A percentile compares a stretch with the other conserved stretches of the same genome.
Evolutionary conservation across 2,888 invertebrate species (phyloP).

Genomic region (Diploptera punctata): DNA sequence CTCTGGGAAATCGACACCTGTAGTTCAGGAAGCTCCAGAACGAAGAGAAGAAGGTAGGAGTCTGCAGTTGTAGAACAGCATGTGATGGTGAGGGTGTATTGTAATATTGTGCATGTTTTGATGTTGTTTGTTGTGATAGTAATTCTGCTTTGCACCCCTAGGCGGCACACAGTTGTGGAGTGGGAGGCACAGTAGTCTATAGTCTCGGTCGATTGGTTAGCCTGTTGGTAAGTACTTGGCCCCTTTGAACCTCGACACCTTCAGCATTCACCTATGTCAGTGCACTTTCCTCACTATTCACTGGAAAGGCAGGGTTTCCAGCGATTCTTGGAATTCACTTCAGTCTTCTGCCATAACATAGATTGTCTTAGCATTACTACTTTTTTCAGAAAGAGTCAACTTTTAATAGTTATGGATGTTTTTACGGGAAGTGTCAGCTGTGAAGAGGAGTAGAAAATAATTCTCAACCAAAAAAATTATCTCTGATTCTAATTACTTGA

Average conservation of each 20-base stretch:
- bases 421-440: too few relatives aligned
- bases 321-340: too few relatives aligned
- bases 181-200: conserved; percentile 37
- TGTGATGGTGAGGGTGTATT: neutral
- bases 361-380: too few relatives aligned
- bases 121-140: conserved; percentile 35
- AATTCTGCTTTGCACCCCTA: conserved; percentile 43
- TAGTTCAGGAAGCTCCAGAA: neutral
- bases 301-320: too few relatives aligned
- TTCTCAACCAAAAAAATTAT: too few relatives aligned
- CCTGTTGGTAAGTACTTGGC: neutral
- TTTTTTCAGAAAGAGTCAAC: too few relatives aligned
- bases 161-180: conserved; percentile 39
- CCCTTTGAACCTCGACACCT: neutral
- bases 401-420: too few relatives aligned
- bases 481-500: too few relatives aligned
- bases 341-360: too few relatives aligned
- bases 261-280: neutral
- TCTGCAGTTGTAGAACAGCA: neutral
- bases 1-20: conserved; percentile 35
- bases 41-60: conserved; percentile 32
- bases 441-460: too few relatives aligned
- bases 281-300: too few relatives aligned
- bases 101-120: neutral
- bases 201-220: conserved; percentile 29